Evolutionary conservation across 2,113 vertebrate genomes (phyloP).

Genomic region (Corythaixoides concolor): DNA sequence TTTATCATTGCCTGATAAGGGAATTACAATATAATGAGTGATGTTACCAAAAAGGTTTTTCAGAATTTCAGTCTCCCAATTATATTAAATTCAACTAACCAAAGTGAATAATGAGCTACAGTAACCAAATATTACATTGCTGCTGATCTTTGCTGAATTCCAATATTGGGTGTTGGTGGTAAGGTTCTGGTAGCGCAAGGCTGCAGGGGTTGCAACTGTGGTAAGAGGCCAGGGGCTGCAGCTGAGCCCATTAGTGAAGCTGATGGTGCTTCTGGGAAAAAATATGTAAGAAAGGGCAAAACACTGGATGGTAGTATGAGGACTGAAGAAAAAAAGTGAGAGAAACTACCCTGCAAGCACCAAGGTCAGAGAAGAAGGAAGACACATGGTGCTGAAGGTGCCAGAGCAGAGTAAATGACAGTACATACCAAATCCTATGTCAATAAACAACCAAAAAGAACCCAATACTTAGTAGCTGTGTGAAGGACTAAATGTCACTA

Average conservation of each 20-base stretch:
- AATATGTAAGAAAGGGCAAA: background rate
- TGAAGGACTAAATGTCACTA: background rate
- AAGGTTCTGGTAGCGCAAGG: background rate
- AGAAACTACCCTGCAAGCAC: background rate
- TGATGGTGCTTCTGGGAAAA: background rate
- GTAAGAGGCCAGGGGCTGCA: background rate
- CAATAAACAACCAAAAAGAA: background rate
- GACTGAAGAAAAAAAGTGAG: background rate
- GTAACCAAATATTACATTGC: background rate
- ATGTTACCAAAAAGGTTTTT: background rate
- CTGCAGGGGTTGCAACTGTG: background rate
- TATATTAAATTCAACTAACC: background rate
- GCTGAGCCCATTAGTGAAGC: background rate
- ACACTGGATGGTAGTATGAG: background rate
- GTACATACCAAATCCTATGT: background rate
- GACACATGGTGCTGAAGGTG: background rate
- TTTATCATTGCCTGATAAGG: background rate
- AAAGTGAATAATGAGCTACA: background rate
- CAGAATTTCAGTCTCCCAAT: background rate
- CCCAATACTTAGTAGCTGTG: background rate
- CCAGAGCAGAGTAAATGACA: background rate
- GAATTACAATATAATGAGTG: background rate
- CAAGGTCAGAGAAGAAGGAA: background rate
- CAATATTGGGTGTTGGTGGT: background rate
- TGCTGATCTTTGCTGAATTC: background rate